Percentiles rank a stretch among this genome's conserved stretches.
These are phyloP conservation scores for Lasioglossum malachurum DNA, from an alignment of 2,888 invertebrate species.

Conservation along the genomic window DNA sequence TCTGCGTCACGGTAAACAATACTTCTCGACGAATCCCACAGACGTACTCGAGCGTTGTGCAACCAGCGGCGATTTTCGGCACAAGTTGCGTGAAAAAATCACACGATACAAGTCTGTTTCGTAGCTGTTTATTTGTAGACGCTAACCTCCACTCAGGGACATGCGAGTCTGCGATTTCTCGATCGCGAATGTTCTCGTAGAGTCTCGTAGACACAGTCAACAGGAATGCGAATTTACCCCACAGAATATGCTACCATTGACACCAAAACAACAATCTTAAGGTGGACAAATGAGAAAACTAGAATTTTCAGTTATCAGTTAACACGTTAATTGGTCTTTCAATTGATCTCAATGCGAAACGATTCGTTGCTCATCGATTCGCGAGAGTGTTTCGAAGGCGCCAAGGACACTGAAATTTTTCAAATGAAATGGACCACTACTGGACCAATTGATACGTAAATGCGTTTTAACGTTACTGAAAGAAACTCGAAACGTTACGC, in stretches of 20 bases:
- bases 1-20: neutral
- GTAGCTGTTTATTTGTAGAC: conserved; percentile 17
- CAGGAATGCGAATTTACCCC: neutral
- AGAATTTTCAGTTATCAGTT: neutral
- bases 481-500: neutral
- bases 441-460: neutral
- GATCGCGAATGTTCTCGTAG: neutral
- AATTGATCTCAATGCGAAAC: neutral
- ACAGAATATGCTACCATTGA: neutral
- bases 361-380: neutral
- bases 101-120: conserved; percentile 19
- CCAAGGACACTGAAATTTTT: neutral
- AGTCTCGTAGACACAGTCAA: neutral
- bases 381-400: neutral
- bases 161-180: neutral
- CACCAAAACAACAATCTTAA: neutral
- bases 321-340: neutral
- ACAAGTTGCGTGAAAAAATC: conserved; percentile 7
- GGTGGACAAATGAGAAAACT: neutral
- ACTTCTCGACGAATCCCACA: conserved; percentile 31
- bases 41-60: conserved; percentile 34
- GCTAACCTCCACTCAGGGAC: conserved; percentile 49
- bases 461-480: neutral
- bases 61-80: conserved; percentile 43
- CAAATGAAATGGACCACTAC: neutral